These are phyloP conservation scores for Syrmaticus mikado DNA, from an alignment of 2,113 vertebrate species.

Conservation along the genomic window DNA sequence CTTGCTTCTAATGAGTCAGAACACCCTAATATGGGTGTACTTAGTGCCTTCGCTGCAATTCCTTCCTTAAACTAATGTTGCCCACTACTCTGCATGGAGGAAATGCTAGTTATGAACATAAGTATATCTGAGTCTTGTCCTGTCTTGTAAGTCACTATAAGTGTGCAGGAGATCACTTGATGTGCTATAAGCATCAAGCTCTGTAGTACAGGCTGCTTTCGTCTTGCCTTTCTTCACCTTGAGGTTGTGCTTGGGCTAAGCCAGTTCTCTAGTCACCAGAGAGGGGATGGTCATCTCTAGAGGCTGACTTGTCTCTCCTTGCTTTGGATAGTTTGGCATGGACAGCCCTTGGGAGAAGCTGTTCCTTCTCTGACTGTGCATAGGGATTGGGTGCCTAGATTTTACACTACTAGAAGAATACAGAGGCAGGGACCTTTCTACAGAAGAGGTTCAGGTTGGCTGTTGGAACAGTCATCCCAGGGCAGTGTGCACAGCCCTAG, in stretches of 20 bases:
- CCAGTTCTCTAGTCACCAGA: background rate
- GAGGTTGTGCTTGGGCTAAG: background rate
- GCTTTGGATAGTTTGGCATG: background rate
- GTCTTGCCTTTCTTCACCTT: background rate
- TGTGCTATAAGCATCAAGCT: accelerated
- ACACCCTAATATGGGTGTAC: accelerated
- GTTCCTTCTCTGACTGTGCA: background rate
- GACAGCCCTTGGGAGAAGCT: background rate
- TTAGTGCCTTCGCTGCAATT: accelerated
- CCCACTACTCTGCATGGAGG: background rate
- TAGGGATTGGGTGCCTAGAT: accelerated
- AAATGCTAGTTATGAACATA: background rate
- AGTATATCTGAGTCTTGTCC: background rate
- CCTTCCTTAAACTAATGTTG: background rate
- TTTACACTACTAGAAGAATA: accelerated
- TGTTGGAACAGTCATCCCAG: too few species aligned
- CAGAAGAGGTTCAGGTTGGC: too few species aligned
- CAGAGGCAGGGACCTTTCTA: background rate
- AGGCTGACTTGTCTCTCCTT: background rate
- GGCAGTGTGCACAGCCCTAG: too few species aligned
- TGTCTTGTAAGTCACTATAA: background rate
- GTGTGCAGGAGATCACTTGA: background rate
- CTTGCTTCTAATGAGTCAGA: accelerated
- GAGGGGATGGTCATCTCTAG: background rate
- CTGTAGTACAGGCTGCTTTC: background rate